phyloP scores from a whole-genome alignment of 23 tunicate genomes.

The Pegea sp. region DNA sequence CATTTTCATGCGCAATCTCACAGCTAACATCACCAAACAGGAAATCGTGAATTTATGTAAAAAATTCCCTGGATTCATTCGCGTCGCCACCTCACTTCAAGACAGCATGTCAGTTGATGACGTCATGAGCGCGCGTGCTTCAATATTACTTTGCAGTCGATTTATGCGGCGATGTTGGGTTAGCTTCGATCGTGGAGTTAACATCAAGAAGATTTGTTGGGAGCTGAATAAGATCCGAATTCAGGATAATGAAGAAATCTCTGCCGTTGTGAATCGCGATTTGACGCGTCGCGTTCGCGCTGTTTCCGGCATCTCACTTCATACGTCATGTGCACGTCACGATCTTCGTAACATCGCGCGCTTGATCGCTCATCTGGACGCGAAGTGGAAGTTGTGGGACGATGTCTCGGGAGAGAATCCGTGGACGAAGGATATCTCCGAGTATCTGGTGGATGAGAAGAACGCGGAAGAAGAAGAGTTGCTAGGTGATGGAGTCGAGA shows the following conservation, averaged over 20 bases:
- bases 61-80: constrained; percentile 77
- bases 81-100: constrained; percentile 94
- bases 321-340: constrained; percentile 44
- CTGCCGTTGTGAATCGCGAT: constrained; percentile 87
- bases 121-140: background rate
- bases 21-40: constrained; percentile 67
- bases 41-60: constrained; percentile 93
- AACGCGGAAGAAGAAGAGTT: constrained; percentile 73
- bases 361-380: constrained; percentile 67
- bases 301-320: constrained; percentile 82
- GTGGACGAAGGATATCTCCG: constrained; percentile 63
- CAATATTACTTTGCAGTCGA: constrained; percentile 6
- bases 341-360: constrained; percentile 64
- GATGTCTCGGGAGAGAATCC: constrained; percentile 26
- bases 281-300: constrained; percentile 87
- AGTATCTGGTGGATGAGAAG: constrained; percentile 74
- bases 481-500: constrained; percentile 14
- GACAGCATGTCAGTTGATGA: background rate
- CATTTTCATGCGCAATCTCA: constrained; percentile 91
- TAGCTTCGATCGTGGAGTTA: constrained; percentile 77
- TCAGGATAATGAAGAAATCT: background rate
- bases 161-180: constrained; percentile 99
- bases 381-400: constrained; percentile 69
- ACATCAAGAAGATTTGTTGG: constrained; percentile 99
- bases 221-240: constrained; percentile 79